Evolutionary conservation across 2,113 vertebrate species (phyloP).

Genomic region (Triplophysa dalaica): DNA sequence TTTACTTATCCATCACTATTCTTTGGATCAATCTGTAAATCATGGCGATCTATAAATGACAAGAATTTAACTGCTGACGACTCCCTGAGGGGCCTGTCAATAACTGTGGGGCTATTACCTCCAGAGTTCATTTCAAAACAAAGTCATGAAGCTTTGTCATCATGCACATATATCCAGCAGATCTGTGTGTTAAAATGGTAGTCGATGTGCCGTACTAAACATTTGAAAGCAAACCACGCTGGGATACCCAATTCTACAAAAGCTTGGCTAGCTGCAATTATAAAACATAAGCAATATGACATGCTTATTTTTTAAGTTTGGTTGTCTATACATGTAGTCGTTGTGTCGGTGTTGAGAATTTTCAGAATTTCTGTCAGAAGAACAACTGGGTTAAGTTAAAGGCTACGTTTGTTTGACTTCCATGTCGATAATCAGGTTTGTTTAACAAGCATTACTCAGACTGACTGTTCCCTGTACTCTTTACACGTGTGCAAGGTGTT

Average conservation of each 20-base stretch:
- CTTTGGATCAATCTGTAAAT: constrained; percentile 58
- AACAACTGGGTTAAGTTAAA: not conserved
- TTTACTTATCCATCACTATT: constrained; percentile 63
- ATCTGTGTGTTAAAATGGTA: not conserved
- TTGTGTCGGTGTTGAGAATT: not conserved
- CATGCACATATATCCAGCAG: not conserved
- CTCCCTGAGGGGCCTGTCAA: constrained; percentile 50
- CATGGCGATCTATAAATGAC: constrained; percentile 64
- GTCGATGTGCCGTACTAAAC: constrained; percentile 48
- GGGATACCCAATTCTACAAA: not conserved
- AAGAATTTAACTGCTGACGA: constrained; percentile 59
- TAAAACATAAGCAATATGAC: too few relatives aligned
- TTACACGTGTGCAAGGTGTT: constrained; percentile 29
- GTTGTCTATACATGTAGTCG: not conserved
- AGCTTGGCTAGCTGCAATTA: too few relatives aligned
- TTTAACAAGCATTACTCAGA: not conserved
- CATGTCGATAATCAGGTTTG: not conserved
- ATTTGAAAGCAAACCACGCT: not conserved
- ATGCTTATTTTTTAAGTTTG: not conserved
- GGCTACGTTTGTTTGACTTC: constrained; percentile 22
- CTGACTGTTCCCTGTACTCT: not conserved
- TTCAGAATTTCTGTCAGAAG: too few relatives aligned
- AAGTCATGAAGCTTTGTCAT: constrained; percentile 16
- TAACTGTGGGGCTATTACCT: constrained; percentile 32
- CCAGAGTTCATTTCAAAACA: constrained; percentile 60